A percentile compares a stretch with the other conserved stretches of the same genome.
phyloP scores from a whole-genome alignment of 2,113 vertebrate species.

The Grammomys dolichurus region DNA sequence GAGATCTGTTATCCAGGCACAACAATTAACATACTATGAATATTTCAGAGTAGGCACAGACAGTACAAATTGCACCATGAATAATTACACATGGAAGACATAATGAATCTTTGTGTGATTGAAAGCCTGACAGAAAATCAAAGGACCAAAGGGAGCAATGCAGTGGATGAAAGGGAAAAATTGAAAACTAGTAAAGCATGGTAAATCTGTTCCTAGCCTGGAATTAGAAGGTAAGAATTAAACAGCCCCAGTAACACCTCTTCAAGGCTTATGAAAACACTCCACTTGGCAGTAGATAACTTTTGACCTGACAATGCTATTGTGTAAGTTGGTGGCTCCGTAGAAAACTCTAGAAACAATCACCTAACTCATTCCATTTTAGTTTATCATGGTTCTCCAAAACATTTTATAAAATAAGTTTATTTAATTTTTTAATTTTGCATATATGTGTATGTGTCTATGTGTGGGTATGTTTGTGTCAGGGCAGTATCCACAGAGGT shows the following conservation, averaged over 20 bases:
- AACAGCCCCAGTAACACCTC: not conserved
- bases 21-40: slow-evolving; percentile 62
- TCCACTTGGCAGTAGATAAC: not conserved
- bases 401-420: not conserved
- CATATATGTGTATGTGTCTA: not conserved
- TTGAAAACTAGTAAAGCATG: not conserved
- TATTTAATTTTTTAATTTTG: not conserved
- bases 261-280: not conserved
- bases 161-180: not conserved
- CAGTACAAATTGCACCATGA: slow-evolving; percentile 61
- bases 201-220: not conserved
- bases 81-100: slow-evolving; percentile 58
- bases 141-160: not conserved
- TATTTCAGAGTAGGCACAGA: slow-evolving; percentile 64
- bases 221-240: slow-evolving; percentile 35
- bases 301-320: not conserved
- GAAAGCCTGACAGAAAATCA: slow-evolving; percentile 23
- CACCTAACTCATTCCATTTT: not conserved
- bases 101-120: slow-evolving; percentile 55
- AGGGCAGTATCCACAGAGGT: not conserved
- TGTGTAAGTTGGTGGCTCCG: not conserved
- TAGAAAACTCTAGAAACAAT: not conserved
- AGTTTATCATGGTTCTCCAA: not conserved
- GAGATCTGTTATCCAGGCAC: slow-evolving; percentile 55
- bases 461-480: no score